Base-by-base conservation (phyloP, 2,888 invertebrate genomes). In the Halictus ligatus region DNA sequence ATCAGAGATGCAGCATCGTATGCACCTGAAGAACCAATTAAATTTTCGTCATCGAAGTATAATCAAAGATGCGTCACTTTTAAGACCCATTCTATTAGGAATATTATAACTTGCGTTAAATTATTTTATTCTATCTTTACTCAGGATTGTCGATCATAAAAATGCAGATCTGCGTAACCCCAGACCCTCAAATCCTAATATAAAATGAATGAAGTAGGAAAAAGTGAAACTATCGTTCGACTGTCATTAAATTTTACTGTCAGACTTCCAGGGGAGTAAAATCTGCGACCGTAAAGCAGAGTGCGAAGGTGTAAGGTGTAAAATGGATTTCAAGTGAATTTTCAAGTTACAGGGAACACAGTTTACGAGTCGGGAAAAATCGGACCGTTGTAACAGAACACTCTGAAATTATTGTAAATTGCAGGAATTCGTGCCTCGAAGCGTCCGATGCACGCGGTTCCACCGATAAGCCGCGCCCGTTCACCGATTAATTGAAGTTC, bases 401-500 rank as follows among this genome's bases (percentile, higher is more conserved):
- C 67, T 3, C 35, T 35, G 35, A 67, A 35, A 67, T 35, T 35
- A 67, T 67, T 67, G 35, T 35, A 35, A 67, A 67, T 35, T 15
- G 35, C 35, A 18, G 35, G 1, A 35, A 35, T 18, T 29, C 18
- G 15, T 67, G 18, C 35, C 29, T 29, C 8, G 35, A 15, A 67
- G 35, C 35, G 67, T 35, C 35, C 67, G 35, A 67, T 35, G 35
- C 29, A 67, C 18, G 67, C 67, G 35, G 67, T 29, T 67, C 29
- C 35, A 8, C 18, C 18, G 67, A 67, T 67, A 67, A 67, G 67
- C 67, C 35, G 15, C 35, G 13, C 15, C 18, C 29, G 18, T 35
- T 35, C 67, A 3, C 35, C 64, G 50, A 50, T 75, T 80, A 75
- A 75, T 69, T 69, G 80, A 75, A 80, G 50, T 75, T 71, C 48